Conservation (phyloP, 92 coral and sea anemone genomes). For the Nematostella vectensis region DNA sequence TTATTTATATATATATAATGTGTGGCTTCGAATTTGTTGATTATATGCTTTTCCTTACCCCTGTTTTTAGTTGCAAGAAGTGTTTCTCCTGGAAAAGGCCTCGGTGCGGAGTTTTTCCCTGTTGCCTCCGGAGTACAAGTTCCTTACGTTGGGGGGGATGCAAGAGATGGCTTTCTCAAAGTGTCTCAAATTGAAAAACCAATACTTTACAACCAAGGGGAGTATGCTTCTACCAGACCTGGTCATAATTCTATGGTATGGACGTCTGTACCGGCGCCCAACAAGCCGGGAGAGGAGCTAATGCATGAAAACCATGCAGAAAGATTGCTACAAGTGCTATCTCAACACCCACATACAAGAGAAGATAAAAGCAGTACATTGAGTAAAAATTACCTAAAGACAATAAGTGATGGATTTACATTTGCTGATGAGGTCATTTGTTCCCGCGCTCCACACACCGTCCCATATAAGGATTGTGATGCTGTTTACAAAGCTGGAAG, state of each 20-base stretch:
- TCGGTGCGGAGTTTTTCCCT: conserved; percentile 88
- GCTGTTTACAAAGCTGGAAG: conserved; percentile 45
- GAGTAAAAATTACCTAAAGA: conserved; percentile 50
- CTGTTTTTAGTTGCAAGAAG: conserved; percentile 57
- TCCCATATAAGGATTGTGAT: conserved; percentile 62
- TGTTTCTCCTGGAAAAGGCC: conserved; percentile 44
- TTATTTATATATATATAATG: too few species aligned
- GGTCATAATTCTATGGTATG: conserved; percentile 14
- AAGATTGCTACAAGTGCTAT: conserved; percentile 43
- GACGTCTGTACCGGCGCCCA: conserved; percentile 12
- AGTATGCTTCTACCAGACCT: conserved; percentile 17
- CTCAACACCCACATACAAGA: conserved; percentile 47
- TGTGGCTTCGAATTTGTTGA: too few species aligned
- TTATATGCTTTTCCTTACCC: neutral
- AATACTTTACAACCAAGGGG: conserved; percentile 6
- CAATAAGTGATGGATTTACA: conserved; percentile 54
- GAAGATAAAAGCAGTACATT: conserved; percentile 51
- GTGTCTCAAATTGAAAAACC: conserved; percentile 13
- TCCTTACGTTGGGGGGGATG: conserved; percentile 90
- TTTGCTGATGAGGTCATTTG: conserved; percentile 74
- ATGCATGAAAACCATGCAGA: conserved; percentile 6
- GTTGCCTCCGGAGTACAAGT: conserved; percentile 91
- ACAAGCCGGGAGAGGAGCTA: conserved; percentile 16
- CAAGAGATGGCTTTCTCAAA: conserved; percentile 24
- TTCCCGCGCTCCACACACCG: conserved; percentile 74